Evolutionary conservation across 2,888 invertebrate species (phyloP), one percentile per base, ranked within the genome.

Genomic region (Corythucha ciliata): DNA sequence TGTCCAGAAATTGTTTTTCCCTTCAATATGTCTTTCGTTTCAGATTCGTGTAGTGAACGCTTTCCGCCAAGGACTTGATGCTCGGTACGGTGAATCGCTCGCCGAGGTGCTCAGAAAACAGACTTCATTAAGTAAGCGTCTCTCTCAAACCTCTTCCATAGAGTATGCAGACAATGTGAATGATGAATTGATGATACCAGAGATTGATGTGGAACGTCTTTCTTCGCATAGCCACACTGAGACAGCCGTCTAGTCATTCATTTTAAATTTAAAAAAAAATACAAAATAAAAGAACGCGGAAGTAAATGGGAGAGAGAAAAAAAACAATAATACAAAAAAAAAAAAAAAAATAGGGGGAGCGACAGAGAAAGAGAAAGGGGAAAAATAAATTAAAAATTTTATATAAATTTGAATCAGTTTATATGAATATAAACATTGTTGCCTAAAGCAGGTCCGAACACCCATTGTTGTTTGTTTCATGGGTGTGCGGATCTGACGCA

Each of bases 21-120:
- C n/a, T n/a, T n/a, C n/a, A n/a, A n/a, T n/a, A n/a, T n/a, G n/a
- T n/a, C n/a, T 59, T 65, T 71, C 66, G 70, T 77, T 78, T 74
- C 86, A 97, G 97, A 97, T 97, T 75, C 94, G 97, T 79, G 97
- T 97, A 79, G 96, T 98, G 77, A 97, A 97, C 79, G 97, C 97
- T 77, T 98, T 97, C 83, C 94, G 97, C 74, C 93, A 94, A 81
- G 96, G 96, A 74, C 82, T 96, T 75, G 94, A 94, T 77, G 82
- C 90, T 72, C 86, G 91, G 69, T 83, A 81, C 69, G 89, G 89
- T 75, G 77, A 84, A 70, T 86, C 89, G 73, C 79, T 90, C 70
- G 90, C 89, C 59, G 90, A 90, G 75, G 89, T 88, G 70, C 81
- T 90, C 68, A 85, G 89, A 71, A 91, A 90, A 77, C 90, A 91